Conservation (phyloP, 2,888 invertebrate genomes). For the Tachina grossa region DNA sequence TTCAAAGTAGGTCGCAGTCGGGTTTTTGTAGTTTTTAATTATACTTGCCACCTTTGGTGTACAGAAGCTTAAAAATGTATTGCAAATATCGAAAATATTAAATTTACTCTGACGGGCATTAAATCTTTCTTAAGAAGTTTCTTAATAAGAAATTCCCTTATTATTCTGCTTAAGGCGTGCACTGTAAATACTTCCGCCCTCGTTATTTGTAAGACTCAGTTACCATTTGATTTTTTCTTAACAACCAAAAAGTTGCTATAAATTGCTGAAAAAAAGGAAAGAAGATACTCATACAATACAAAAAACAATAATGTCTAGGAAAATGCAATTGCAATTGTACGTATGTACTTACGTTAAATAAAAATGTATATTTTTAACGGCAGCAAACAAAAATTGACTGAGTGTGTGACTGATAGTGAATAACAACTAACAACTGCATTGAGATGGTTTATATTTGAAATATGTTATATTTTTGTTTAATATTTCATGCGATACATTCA, state of each 20-base stretch:
- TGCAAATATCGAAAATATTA: too few species aligned
- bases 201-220: conserved; percentile 40
- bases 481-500: conserved; percentile 55
- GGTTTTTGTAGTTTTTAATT: too few species aligned
- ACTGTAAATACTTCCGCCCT: neutral
- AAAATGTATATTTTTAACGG: conserved; percentile 29
- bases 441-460: conserved; percentile 41
- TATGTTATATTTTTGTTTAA: conserved; percentile 35
- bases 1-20: too few species aligned
- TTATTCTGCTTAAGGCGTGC: too few species aligned
- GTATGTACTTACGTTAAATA: conserved; percentile 1
- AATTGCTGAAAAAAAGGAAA: neutral
- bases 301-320: conserved; percentile 13
- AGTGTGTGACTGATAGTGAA: conserved; percentile 15
- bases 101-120: too few species aligned
- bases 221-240: conserved; percentile 51
- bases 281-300: too few species aligned
- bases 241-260: conserved; percentile 24
- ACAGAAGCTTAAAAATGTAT: too few species aligned
- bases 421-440: conserved; percentile 41
- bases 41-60: too few species aligned
- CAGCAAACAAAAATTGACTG: conserved; percentile 41
- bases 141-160: too few species aligned
- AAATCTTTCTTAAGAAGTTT: too few species aligned
- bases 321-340: conserved; percentile 35